phyloP scores from a whole-genome alignment of 2,113 vertebrate species.

The Tursiops truncatus region DNA sequence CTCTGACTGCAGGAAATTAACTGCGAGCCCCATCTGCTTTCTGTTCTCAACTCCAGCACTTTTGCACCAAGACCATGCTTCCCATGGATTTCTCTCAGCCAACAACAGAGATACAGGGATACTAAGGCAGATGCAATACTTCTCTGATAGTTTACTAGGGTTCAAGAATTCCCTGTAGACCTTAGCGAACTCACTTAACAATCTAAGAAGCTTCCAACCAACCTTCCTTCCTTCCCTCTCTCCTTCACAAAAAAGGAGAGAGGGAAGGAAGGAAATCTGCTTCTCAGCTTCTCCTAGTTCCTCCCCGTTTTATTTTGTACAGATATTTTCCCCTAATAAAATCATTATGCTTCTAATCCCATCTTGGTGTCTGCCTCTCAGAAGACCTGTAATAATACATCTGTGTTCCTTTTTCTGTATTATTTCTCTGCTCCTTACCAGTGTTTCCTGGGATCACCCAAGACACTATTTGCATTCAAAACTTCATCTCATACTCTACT shows the following conservation, averaged over 20 bases:
- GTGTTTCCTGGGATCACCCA: background rate
- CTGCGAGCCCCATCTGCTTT: background rate
- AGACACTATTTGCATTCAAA: background rate
- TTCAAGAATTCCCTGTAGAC: too few species aligned
- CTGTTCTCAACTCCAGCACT: background rate
- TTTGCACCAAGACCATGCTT: background rate
- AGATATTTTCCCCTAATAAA: background rate
- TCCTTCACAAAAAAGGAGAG: background rate
- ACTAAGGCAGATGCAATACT: rapidly evolving
- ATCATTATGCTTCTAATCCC: background rate
- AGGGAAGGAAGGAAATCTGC: background rate
- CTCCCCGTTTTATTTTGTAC: background rate
- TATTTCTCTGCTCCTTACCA: background rate
- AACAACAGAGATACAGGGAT: too few species aligned
- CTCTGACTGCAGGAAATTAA: background rate
- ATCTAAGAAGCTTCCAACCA: background rate
- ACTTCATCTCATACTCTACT: background rate
- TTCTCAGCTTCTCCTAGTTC: background rate
- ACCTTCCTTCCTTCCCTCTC: background rate
- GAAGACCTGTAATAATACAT: background rate
- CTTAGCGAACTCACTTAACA: background rate
- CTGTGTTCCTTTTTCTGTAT: background rate
- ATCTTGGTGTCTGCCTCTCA: background rate
- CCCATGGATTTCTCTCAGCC: background rate
- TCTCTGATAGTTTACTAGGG: background rate